Evolutionary conservation across 2,113 vertebrate genomes (phyloP).

Genomic region (Corydoras maculifer): DNA sequence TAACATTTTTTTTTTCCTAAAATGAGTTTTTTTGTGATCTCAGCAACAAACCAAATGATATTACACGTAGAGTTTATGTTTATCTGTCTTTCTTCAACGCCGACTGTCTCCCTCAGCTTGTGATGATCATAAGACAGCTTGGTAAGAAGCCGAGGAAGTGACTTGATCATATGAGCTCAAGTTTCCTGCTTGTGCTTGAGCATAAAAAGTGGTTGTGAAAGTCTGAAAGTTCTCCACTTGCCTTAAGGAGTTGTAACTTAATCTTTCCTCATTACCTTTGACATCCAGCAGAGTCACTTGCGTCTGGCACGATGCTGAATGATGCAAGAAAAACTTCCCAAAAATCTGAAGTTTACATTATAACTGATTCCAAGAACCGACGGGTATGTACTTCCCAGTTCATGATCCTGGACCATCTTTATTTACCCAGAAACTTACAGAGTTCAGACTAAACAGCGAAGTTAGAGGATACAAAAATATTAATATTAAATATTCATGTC

Average conservation of each 20-base stretch:
- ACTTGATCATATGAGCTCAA: constrained; percentile 31
- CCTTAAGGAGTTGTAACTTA: constrained; percentile 21
- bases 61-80: not conserved
- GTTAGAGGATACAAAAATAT: too few relatives aligned
- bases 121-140: constrained; percentile 37
- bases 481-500: too few relatives aligned
- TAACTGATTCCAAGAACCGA: not conserved
- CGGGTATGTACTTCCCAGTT: not conserved
- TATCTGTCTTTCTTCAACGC: not conserved
- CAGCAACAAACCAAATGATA: too few relatives aligned
- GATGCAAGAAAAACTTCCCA: constrained; percentile 15
- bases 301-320: not conserved
- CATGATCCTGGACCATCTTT: not conserved
- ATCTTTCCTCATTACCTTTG: constrained; percentile 3
- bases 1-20: too few relatives aligned
- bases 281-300: constrained; percentile 15
- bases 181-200: constrained; percentile 15
- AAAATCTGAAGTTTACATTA: constrained; percentile 3
- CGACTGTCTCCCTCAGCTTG: constrained; percentile 20
- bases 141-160: constrained; percentile 27
- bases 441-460: too few relatives aligned
- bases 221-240: constrained; percentile 25
- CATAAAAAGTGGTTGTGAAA: constrained; percentile 23
- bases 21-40: too few relatives aligned
- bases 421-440: too few relatives aligned